A percentile compares a stretch with the other conserved stretches of the same genome.
phyloP scores from a whole-genome alignment of 2,113 vertebrate species.

The Gadus chalcogrammus region DNA sequence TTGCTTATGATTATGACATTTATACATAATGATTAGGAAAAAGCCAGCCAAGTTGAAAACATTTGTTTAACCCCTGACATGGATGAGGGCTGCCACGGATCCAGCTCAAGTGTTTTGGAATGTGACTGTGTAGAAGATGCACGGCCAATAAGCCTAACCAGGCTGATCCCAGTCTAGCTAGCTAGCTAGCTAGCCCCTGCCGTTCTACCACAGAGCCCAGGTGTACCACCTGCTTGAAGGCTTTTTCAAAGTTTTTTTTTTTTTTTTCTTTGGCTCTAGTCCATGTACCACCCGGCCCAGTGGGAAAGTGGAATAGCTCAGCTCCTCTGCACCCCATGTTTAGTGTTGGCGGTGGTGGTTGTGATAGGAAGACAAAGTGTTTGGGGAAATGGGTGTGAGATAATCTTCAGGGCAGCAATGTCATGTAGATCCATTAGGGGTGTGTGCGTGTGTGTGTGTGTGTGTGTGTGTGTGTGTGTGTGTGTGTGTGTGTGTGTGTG shows the following conservation, averaged over 20 bases:
- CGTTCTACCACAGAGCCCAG: conserved; percentile 4
- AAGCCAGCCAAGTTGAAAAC: no score
- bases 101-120: no score
- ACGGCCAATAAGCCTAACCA: background rate
- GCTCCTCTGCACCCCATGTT: conserved; percentile 2
- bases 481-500: conserved; percentile 4
- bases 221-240: conserved; percentile 2
- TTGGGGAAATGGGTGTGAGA: conserved; percentile 30
- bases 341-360: conserved; percentile 29
- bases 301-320: conserved; percentile 42
- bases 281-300: conserved; percentile 23
- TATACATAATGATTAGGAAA: no score
- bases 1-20: no score
- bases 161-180: background rate
- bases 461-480: background rate
- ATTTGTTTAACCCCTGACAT: no score
- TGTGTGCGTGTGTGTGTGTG: background rate
- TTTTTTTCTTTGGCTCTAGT: conserved; percentile 1
- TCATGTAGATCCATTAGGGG: conserved; percentile 9
- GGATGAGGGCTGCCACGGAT: no score
- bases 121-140: background rate
- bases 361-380: conserved; percentile 3
- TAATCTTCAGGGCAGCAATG: conserved; percentile 25
- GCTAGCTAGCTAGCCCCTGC: background rate
- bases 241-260: conserved; percentile 21